A percentile compares a stretch with the other conserved stretches of the same genome.
Conservation (phyloP, 2,888 invertebrate genomes). For the Callosobruchus maculatus region DNA sequence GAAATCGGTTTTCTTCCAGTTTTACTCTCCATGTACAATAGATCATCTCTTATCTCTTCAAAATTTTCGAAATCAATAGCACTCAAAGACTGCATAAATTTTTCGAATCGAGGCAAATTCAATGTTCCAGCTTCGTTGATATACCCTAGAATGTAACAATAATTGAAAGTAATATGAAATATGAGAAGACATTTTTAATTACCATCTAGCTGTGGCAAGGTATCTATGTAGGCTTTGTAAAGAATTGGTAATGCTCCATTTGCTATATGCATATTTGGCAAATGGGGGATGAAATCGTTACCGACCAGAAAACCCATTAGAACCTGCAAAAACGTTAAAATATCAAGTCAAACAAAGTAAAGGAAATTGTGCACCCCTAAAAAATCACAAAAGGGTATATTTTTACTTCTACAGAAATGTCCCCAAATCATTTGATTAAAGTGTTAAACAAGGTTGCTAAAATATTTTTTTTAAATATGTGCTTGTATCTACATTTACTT, state of each 20-base stretch:
- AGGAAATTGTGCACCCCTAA: too few relatives aligned
- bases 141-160: conserved; percentile 63
- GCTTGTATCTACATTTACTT: too few relatives aligned
- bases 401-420: neutral
- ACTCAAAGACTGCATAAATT: conserved; percentile 73
- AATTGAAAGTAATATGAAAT: neutral
- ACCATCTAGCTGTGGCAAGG: conserved; percentile 85
- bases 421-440: too few relatives aligned
- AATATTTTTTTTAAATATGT: too few relatives aligned
- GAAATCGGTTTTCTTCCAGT: conserved; percentile 54
- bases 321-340: conserved; percentile 56
- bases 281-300: conserved; percentile 96
- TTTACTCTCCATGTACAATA: conserved; percentile 80
- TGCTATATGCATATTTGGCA: conserved; percentile 91
- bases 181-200: conserved; percentile 30
- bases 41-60: conserved; percentile 72
- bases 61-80: conserved; percentile 73
- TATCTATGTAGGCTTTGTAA: conserved; percentile 82
- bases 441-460: too few relatives aligned
- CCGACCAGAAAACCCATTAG: conserved; percentile 96
- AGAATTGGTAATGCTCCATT: conserved; percentile 84
- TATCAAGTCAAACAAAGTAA: too few relatives aligned
- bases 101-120: conserved; percentile 79
- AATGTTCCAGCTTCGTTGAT: conserved; percentile 87
- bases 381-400: too few relatives aligned